These are phyloP conservation scores for Ailuropoda melanoleuca DNA, from an alignment of 2,113 vertebrate genomes.

Conservation along the genomic window DNA sequence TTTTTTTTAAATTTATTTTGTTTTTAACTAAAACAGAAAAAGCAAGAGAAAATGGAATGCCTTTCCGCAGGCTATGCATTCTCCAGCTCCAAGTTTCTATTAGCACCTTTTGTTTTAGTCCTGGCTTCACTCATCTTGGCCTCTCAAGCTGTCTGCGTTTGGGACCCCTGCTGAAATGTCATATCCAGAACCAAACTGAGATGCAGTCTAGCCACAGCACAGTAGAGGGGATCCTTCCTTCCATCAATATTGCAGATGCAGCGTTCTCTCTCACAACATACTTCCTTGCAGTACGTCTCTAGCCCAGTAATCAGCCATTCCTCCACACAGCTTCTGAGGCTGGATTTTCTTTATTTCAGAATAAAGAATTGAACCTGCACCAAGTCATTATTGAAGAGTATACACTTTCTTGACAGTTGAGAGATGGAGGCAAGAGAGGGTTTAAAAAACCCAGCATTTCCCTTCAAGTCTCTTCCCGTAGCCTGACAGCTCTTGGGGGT, in stretches of 20 bases:
- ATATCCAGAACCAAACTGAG: background rate
- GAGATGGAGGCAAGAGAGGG: background rate
- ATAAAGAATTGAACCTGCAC: background rate
- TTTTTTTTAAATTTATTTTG: background rate
- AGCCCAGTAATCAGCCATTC: background rate
- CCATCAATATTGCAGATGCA: background rate
- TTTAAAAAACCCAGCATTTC: background rate
- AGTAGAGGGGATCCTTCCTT: background rate
- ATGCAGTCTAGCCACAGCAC: background rate
- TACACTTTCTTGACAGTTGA: background rate
- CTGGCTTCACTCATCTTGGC: background rate
- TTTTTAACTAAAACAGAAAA: slow-evolving; percentile 16
- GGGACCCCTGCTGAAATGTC: background rate
- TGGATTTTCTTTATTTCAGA: background rate
- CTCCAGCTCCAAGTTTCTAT: background rate
- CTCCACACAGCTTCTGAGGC: background rate
- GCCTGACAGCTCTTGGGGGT: background rate
- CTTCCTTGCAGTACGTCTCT: background rate
- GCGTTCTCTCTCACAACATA: background rate
- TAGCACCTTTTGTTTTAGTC: background rate
- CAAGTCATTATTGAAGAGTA: background rate
- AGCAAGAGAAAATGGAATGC: background rate
- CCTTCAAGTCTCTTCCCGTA: background rate
- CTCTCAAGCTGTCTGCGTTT: background rate
- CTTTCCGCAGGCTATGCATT: background rate